Percentiles rank a stretch among this genome's conserved stretches.
phyloP scores from a whole-genome alignment of 2,113 vertebrate genomes.

The Procavia capensis region DNA sequence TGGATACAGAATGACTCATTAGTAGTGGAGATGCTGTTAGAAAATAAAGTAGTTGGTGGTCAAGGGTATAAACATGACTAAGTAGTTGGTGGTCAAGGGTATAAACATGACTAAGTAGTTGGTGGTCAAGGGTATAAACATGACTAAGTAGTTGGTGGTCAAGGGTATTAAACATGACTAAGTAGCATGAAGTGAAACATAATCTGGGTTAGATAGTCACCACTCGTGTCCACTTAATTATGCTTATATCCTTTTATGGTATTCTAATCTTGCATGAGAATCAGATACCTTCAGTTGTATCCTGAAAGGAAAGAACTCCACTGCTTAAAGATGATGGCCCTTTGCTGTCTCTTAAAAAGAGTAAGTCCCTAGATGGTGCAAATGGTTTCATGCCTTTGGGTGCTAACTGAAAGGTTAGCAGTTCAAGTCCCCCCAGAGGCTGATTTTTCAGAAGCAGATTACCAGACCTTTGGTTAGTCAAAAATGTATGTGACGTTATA shows the following conservation, averaged over 20 bases:
- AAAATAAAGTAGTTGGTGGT: not conserved
- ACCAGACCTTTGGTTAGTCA: not conserved
- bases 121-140: not conserved
- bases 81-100: not conserved
- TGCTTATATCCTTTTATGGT: not conserved
- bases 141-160: not conserved
- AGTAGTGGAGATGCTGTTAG: not conserved
- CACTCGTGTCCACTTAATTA: not conserved
- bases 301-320: not conserved
- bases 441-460: too few relatives aligned
- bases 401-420: too few relatives aligned
- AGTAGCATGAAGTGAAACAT: rapidly evolving
- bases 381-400: too few relatives aligned
- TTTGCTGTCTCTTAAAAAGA: not conserved
- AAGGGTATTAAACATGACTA: not conserved
- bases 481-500: not conserved
- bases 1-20: not conserved
- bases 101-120: not conserved
- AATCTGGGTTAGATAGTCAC: not conserved
- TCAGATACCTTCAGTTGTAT: not conserved
- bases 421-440: too few relatives aligned
- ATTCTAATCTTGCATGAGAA: not conserved
- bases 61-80: not conserved
- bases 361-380: too few relatives aligned
- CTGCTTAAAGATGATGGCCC: not conserved